phyloP scores from a whole-genome alignment of 2,888 invertebrate genomes.

The Mesoligia furuncula region DNA sequence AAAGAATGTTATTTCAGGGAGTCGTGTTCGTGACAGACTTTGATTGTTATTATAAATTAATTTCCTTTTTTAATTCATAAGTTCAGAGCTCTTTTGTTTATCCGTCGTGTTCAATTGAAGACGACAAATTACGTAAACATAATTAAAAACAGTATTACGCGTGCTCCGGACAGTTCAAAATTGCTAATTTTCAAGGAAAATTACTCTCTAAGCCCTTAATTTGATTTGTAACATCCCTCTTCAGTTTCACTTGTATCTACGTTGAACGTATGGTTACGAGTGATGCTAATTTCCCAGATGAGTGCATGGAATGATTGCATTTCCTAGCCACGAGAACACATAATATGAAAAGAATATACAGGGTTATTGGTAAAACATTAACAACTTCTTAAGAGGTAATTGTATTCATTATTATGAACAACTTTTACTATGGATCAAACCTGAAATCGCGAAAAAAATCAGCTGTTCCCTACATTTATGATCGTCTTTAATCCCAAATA shows the following conservation, averaged over 20 bases:
- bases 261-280: background rate
- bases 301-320: conserved; percentile 19
- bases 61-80: background rate
- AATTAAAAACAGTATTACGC: background rate
- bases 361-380: too few species aligned
- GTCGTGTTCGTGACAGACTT: background rate
- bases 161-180: background rate
- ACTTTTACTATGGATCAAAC: too few species aligned
- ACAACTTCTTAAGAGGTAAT: too few species aligned
- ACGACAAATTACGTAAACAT: background rate
- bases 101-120: background rate
- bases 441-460: too few species aligned
- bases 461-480: too few species aligned
- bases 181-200: background rate
- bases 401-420: too few species aligned
- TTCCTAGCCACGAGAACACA: background rate
- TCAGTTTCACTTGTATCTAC: background rate
- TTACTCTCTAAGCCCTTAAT: background rate
- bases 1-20: background rate
- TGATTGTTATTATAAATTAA: background rate
- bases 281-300: conserved; percentile 24
- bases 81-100: background rate
- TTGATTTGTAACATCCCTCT: background rate
- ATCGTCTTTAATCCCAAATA: background rate
- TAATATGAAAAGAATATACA: too few species aligned